Base-by-base conservation (phyloP, 1,140 invertebrate genomes). In the Limonius californicus region DNA sequence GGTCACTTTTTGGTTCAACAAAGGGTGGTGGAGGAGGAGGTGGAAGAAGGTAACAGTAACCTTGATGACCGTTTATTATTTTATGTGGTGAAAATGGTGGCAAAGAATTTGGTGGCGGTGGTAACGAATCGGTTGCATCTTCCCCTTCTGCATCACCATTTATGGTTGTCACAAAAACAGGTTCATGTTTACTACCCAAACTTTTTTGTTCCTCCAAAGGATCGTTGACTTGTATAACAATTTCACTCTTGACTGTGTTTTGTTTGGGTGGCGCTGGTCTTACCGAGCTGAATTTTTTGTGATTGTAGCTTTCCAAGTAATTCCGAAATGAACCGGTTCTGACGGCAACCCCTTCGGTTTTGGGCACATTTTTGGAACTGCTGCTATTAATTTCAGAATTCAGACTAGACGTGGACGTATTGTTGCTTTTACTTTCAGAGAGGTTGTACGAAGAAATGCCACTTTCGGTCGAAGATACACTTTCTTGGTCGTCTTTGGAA, bases 171-270 rank as follows among this genome's bases (percentile, higher is more conserved):
- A 27, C 9, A 27, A 4, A 27, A 3, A 27, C 23, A 4, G 3
- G 3, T 27, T 27, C 23, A n/a, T n/a, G n/a, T n/a, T n/a, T n/a
- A n/a, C n/a, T n/a, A 27, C 3, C 3, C 9, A 4, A 3, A 39
- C n/a, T 39, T 39, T 9, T 14, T 12, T 7, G n/a, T 39, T 39
- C 1, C n/a, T 55, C 53, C 15, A 16, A 19, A 16, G 53, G 53
- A 12, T 6, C 20, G 9, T 55, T 32, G 1, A 55, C 53, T 55
- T 55, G 53, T 27, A 55, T 55, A 42, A 68, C 71, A 53, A 74
- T 66, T 59, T 74, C 72, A 30, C 65, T 70, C 61, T 70, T 73
- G 9, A 72, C 67, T 32, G n/a, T 54, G 15, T 58, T 54, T 56
- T 18, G 27, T 42, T 60, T 58, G 27, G 16, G 45, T 6, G 19